phyloP scores from a whole-genome alignment of 2,113 vertebrate species.

The Ophthalmolycus amberensis region DNA sequence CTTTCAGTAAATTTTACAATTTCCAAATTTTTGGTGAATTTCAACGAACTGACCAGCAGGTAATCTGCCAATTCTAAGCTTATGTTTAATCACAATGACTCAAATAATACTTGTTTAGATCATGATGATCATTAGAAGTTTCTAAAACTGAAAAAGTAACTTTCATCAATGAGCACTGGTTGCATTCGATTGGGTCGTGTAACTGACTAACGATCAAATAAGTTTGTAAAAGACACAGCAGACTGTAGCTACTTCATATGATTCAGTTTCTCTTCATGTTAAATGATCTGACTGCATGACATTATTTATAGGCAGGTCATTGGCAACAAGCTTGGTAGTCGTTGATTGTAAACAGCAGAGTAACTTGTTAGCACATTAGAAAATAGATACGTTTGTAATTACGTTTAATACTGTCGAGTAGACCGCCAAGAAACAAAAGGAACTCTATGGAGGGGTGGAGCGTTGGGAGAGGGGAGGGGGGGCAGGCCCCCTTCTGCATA shows the following conservation, averaged over 20 bases:
- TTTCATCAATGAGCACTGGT: neutral
- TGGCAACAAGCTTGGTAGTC: neutral
- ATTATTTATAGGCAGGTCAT: neutral
- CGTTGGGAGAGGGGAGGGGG: neutral
- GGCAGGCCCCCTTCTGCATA: constrained; percentile 43
- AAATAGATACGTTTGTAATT: neutral
- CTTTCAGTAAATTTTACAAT: neutral
- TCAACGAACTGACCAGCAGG: neutral
- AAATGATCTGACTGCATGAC: neutral
- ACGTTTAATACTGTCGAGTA: neutral
- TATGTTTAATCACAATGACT: neutral
- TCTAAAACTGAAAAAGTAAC: neutral
- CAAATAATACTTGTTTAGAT: neutral
- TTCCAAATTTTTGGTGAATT: neutral
- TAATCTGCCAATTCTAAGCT: neutral
- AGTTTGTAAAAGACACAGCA: neutral
- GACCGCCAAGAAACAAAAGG: constrained; percentile 76
- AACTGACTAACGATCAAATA: neutral
- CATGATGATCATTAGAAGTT: neutral
- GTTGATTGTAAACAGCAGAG: neutral
- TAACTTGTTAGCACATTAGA: neutral
- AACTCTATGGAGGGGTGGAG: constrained; percentile 46
- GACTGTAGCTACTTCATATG: neutral
- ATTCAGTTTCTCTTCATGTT: neutral
- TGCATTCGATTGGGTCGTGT: neutral